Evolutionary conservation across 2,888 invertebrate genomes (phyloP).

Genomic region (Drosophila robusta): DNA sequence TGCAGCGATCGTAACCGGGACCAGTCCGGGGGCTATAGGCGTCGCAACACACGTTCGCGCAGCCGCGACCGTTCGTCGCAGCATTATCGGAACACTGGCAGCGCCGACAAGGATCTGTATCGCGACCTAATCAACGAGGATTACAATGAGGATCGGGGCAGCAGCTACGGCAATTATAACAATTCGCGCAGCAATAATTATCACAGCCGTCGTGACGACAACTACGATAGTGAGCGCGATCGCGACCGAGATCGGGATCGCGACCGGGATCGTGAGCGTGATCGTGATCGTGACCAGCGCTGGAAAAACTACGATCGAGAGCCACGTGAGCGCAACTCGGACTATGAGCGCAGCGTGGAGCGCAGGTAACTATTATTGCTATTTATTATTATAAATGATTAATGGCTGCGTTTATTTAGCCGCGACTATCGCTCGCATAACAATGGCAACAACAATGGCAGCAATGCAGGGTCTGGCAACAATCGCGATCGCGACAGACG

Average conservation of each 20-base stretch:
- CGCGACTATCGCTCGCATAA: conserved; percentile 63
- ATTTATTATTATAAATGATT: too few relatives aligned
- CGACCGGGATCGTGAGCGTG: conserved; percentile 47
- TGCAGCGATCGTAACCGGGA: conserved; percentile 82
- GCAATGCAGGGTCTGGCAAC: conserved; percentile 38
- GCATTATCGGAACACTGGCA: conserved; percentile 62
- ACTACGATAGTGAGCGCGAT: conserved; percentile 63
- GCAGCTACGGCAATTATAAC: conserved; percentile 54
- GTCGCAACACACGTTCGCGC: conserved; percentile 82
- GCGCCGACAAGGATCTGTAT: conserved; percentile 82
- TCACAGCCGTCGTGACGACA: conserved; percentile 69
- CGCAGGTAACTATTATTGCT: conserved; percentile 44
- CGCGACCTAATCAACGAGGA: conserved; percentile 84
- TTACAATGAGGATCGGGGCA: conserved; percentile 81
- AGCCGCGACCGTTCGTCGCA: conserved; percentile 82
- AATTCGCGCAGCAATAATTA: conserved; percentile 59
- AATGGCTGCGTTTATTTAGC: conserved; percentile 11
- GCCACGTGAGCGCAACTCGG: conserved; percentile 51
- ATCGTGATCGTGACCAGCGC: conserved; percentile 65
- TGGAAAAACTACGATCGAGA: conserved; percentile 66
- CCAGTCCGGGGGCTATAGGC: conserved; percentile 67
- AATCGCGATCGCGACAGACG: conserved; percentile 66
- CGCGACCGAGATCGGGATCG: conserved; percentile 45
- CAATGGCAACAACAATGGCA: conserved; percentile 37
- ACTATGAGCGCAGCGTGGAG: conserved; percentile 57